Conservation (phyloP, 2,797 vertebrate genomes). For the Eospalax fontanierii region DNA sequence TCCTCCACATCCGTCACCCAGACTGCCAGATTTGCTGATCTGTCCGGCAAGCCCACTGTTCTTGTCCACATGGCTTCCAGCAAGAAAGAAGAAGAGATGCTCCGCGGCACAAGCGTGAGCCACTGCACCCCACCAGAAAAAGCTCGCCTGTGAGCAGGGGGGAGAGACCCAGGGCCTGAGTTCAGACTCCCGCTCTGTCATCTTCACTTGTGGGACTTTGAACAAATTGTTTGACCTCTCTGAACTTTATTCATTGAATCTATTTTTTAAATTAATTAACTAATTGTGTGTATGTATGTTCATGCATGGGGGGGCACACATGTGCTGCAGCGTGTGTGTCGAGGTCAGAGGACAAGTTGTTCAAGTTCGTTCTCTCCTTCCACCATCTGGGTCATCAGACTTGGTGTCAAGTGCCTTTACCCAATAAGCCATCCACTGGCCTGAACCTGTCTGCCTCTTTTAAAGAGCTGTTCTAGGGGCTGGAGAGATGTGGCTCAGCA, state of each 20-base stretch:
- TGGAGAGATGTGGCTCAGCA: too few relatives aligned
- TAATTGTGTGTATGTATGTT: neutral
- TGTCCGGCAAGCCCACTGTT: neutral
- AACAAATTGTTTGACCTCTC: constrained; percentile 4
- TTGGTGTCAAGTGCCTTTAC: too few relatives aligned
- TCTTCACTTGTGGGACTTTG: neutral
- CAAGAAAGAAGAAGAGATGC: neutral
- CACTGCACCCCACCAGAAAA: neutral
- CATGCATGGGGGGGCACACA: neutral
- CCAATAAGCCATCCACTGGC: neutral
- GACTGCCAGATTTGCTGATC: neutral
- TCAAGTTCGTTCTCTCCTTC: neutral
- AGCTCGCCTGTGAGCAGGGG: neutral
- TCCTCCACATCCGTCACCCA: neutral
- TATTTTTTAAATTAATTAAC: too few relatives aligned
- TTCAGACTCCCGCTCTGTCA: constrained; percentile 30
- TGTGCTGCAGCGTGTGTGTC: neutral
- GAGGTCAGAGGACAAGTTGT: neutral
- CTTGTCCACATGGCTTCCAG: neutral
- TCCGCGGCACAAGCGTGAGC: neutral
- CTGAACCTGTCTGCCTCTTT: neutral
- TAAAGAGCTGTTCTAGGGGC: neutral
- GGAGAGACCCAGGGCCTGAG: neutral
- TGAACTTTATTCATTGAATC: neutral
- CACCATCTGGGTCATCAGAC: neutral